phyloP scores from a whole-genome alignment of 2,797 vertebrate species.

The Stomatorhinus walkeri region DNA sequence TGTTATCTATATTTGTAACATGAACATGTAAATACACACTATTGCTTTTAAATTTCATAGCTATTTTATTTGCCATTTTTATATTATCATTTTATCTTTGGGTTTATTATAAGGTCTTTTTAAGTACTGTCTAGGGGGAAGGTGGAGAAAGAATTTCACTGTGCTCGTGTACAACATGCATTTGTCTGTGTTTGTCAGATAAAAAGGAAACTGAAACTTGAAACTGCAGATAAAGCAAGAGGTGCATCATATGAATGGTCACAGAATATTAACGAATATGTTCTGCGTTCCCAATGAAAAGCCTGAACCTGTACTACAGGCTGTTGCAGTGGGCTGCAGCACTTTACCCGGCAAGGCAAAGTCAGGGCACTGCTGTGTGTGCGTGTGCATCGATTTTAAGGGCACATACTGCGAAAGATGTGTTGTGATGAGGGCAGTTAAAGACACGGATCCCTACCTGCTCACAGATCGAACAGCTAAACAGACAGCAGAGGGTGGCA shows the following conservation, averaged over 20 bases:
- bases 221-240: background rate
- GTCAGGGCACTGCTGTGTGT: slow-evolving; percentile 44
- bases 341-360: slow-evolving; percentile 36
- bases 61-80: background rate
- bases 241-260: background rate
- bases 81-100: background rate
- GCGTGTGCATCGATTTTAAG: slow-evolving; percentile 45
- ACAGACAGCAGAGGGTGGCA: background rate
- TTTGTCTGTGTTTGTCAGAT: background rate
- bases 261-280: background rate
- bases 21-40: background rate
- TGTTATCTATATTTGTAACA: background rate
- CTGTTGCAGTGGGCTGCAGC: slow-evolving; percentile 24
- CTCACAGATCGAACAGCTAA: slow-evolving; percentile 16
- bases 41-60: background rate
- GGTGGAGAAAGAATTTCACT: background rate
- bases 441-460: slow-evolving; percentile 37
- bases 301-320: background rate
- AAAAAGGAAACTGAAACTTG: background rate
- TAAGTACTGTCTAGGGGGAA: background rate
- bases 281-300: background rate
- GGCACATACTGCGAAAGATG: slow-evolving; percentile 31
- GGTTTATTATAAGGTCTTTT: background rate
- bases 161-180: background rate
- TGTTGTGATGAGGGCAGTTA: slow-evolving; percentile 45